Evolutionary conservation across 2,797 vertebrate species (phyloP).

Genomic region (Myoxocephalus aenaeus): DNA sequence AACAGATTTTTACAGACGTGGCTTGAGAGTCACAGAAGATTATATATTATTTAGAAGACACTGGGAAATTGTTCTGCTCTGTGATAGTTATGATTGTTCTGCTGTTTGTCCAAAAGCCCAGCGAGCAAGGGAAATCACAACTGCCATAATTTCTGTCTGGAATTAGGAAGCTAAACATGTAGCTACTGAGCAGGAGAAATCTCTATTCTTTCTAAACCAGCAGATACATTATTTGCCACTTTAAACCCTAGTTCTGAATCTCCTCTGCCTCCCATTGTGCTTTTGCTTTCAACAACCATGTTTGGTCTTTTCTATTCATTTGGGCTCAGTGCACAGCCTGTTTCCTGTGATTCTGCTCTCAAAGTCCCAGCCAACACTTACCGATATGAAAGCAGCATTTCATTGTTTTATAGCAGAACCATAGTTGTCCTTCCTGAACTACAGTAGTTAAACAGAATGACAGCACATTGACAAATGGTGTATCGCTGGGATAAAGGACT

Average conservation of each 20-base stretch:
- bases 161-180: slow-evolving; percentile 30
- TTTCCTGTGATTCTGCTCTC: slow-evolving; percentile 9
- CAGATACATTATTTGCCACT: slow-evolving; percentile 31
- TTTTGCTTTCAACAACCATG: slow-evolving; percentile 31
- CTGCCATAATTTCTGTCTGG: slow-evolving; percentile 9
- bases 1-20: slow-evolving; percentile 18
- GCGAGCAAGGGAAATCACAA: background rate
- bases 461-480: slow-evolving; percentile 62
- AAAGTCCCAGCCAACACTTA: slow-evolving; percentile 13
- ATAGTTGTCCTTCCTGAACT: slow-evolving; percentile 39
- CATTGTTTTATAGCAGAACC: slow-evolving; percentile 48
- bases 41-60: slow-evolving; percentile 28
- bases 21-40: slow-evolving; percentile 23
- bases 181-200: slow-evolving; percentile 26
- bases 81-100: slow-evolving; percentile 8
- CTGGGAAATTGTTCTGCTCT: slow-evolving; percentile 6
- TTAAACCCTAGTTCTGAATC: slow-evolving; percentile 43
- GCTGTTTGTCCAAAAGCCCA: slow-evolving; percentile 18
- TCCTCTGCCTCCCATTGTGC: background rate
- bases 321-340: slow-evolving; percentile 3
- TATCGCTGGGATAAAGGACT: slow-evolving; percentile 59
- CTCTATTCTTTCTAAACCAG: slow-evolving; percentile 43
- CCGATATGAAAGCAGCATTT: slow-evolving; percentile 38
- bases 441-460: slow-evolving; percentile 60
- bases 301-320: slow-evolving; percentile 38